phyloP scores from a whole-genome alignment of 2,113 vertebrate species.

The Alouatta palliata region DNA sequence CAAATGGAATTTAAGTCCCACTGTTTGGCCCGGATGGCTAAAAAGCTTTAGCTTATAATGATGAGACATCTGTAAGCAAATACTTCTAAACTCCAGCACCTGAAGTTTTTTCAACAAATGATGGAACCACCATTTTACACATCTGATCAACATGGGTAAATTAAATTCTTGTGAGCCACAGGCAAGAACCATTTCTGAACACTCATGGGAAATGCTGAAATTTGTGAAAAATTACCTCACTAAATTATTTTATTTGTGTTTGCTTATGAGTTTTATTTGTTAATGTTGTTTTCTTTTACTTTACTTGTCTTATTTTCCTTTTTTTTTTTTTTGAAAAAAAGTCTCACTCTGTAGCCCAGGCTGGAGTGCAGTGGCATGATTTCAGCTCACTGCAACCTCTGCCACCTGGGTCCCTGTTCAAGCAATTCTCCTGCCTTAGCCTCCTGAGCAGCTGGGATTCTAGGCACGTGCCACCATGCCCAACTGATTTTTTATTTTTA shows the following conservation, averaged over 20 bases:
- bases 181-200: not conserved
- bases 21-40: not conserved
- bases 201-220: not conserved
- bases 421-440: no score
- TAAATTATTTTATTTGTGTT: slow-evolving; percentile 31
- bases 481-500: no score
- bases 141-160: not conserved
- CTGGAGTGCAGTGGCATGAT: no score
- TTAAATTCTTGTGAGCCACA: not conserved
- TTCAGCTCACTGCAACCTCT: no score
- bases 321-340: no score
- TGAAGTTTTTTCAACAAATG: not conserved
- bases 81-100: not conserved
- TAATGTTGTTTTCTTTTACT: slow-evolving; percentile 24
- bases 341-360: no score
- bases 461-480: no score
- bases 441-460: no score
- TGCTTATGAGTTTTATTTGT: not conserved
- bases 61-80: not conserved
- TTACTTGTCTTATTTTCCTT: not conserved
- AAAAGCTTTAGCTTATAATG: not conserved
- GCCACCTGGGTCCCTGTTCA: no score
- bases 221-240: not conserved
- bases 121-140: not conserved
- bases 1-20: not conserved